Conservation (phyloP, 2,113 vertebrate species). For the Pimephales promelas region DNA sequence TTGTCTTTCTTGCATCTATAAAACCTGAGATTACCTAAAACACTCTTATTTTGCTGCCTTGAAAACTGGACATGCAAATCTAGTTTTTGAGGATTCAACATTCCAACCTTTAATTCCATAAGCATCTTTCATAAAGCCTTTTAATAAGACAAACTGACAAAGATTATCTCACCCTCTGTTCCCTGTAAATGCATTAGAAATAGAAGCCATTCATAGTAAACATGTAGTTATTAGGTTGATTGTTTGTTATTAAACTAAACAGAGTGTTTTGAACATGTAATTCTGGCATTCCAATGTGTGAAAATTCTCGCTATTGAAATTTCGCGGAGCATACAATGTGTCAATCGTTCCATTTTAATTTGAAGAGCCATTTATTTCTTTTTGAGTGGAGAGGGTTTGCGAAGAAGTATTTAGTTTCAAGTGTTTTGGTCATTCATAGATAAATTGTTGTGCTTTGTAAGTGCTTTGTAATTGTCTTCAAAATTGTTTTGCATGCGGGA, state of each 20-base stretch:
- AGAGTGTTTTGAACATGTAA: not conserved
- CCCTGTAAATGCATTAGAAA: not conserved
- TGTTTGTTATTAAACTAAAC: not conserved
- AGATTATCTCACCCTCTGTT: too few relatives aligned
- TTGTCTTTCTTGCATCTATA: too few relatives aligned
- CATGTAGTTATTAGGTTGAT: not conserved
- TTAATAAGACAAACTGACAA: not conserved
- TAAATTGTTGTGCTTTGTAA: not conserved
- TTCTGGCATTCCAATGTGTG: not conserved
- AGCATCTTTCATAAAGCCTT: not conserved
- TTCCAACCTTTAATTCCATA: not conserved
- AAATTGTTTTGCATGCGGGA: not conserved
- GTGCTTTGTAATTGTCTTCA: constrained; percentile 2
- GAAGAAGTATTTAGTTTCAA: not conserved
- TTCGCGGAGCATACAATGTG: not conserved
- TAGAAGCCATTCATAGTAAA: not conserved
- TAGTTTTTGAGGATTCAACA: not conserved
- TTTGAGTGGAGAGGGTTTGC: not conserved
- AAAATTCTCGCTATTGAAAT: not conserved
- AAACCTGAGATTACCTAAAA: too few relatives aligned
- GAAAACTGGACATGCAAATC: too few relatives aligned
- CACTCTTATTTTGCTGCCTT: too few relatives aligned
- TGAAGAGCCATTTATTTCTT: not conserved
- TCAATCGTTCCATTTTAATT: not conserved
- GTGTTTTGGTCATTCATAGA: not conserved